These are phyloP conservation scores for Pyrocoelia pectoralis DNA, from an alignment of 2,888 invertebrate genomes.

Conservation along the genomic window DNA sequence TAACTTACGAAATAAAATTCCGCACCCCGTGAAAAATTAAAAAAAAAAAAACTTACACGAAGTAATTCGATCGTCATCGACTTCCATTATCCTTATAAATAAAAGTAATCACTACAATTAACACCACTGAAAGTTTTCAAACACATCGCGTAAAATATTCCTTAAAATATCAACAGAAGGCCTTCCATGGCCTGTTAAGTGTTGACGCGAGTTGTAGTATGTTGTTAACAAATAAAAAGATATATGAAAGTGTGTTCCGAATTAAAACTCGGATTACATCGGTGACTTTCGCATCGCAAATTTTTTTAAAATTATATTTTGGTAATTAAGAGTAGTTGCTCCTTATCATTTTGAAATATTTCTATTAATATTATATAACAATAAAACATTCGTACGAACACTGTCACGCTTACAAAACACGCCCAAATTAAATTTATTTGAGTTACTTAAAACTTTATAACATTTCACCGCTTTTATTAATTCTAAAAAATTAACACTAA, in stretches of 20 bases:
- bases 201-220: constrained; percentile 37
- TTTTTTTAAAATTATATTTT: constrained; percentile 24
- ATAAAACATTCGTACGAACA: neutral
- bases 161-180: constrained; percentile 23
- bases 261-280: constrained; percentile 23
- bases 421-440: too few species aligned
- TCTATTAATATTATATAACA: neutral
- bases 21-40: neutral
- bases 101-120: constrained; percentile 31
- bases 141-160: constrained; percentile 32
- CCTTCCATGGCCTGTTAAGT: constrained; percentile 35
- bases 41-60: constrained; percentile 30
- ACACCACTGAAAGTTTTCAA: constrained; percentile 28
- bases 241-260: constrained; percentile 37
- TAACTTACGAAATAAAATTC: too few species aligned
- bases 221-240: constrained; percentile 40
- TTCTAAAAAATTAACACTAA: too few species aligned
- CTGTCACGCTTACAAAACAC: neutral
- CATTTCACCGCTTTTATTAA: too few species aligned
- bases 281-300: constrained; percentile 18
- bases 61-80: constrained; percentile 35
- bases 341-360: neutral
- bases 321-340: neutral
- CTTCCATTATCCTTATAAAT: constrained; percentile 37
- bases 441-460: too few species aligned